A percentile compares a stretch with the other conserved stretches of the same genome.
Evolutionary conservation across 2,113 vertebrate species (phyloP).

Genomic region (Muntiacus reevesi): DNA sequence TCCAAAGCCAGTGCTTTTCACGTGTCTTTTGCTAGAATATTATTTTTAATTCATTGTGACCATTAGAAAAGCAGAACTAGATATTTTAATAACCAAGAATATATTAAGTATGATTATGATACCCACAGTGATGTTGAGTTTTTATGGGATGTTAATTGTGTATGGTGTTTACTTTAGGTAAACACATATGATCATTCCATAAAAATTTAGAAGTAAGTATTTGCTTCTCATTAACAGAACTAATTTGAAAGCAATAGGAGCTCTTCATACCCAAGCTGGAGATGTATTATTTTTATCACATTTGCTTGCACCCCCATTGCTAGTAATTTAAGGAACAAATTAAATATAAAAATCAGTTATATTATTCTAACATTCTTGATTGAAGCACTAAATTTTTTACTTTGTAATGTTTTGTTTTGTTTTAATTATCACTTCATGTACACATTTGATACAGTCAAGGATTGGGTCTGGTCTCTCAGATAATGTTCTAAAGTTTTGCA

Average conservation of each 20-base stretch:
- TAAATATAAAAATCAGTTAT: conserved; percentile 26
- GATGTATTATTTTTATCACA: conserved; percentile 33
- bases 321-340: conserved; percentile 54
- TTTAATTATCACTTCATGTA: background rate
- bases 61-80: background rate
- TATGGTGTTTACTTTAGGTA: conserved; percentile 9
- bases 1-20: background rate
- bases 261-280: background rate
- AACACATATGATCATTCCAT: conserved; percentile 14
- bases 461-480: background rate
- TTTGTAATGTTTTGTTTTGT: conserved; percentile 17
- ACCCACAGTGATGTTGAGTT: background rate
- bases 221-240: conserved; percentile 51
- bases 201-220: conserved; percentile 38
- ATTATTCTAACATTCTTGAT: background rate
- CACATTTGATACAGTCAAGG: background rate
- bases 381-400: conserved; percentile 5
- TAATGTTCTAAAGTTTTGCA: background rate
- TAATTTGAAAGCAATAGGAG: conserved; percentile 53
- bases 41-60: background rate
- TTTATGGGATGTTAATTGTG: background rate
- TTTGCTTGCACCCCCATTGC: background rate
- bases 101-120: background rate
- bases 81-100: conserved; percentile 6
- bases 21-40: background rate